Percentiles rank a stretch among this genome's conserved stretches.
These are phyloP conservation scores for Mythimna pallens DNA, from an alignment of 2,888 invertebrate genomes.

Conservation along the genomic window DNA sequence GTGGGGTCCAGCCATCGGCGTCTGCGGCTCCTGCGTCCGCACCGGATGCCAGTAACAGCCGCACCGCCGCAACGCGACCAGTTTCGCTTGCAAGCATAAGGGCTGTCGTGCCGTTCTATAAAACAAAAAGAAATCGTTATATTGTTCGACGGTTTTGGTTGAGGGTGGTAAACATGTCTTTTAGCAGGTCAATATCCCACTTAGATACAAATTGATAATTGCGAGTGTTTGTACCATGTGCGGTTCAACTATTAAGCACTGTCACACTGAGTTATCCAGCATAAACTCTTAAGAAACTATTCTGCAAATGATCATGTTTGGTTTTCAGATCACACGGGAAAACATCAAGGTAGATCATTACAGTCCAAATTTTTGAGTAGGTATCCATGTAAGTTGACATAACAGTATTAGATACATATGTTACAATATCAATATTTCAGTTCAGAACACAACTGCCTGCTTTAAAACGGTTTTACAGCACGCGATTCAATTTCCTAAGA, in stretches of 20 bases:
- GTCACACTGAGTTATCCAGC: not conserved
- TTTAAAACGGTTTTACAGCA: not conserved
- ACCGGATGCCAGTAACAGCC: slow-evolving; percentile 96
- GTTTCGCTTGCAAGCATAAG: slow-evolving; percentile 97
- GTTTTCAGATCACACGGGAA: not conserved
- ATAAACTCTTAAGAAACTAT: not conserved
- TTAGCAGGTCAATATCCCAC: not conserved
- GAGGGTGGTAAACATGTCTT: not conserved
- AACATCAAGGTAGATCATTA: not conserved
- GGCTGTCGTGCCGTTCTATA: slow-evolving; percentile 97
- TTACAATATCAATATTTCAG: slow-evolving; percentile 7
- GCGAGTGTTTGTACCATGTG: not conserved
- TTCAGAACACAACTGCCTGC: not conserved
- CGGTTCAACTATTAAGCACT: not conserved
- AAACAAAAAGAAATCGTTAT: not conserved
- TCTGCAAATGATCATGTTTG: not conserved
- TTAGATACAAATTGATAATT: too few species aligned
- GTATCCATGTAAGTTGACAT: not conserved
- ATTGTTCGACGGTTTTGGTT: not conserved
- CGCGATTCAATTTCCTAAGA: not conserved
- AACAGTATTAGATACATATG: not conserved
- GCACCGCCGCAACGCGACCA: slow-evolving; percentile 95
- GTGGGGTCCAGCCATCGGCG: slow-evolving; percentile 97
- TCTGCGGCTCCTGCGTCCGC: slow-evolving; percentile 98
- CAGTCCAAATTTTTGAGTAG: not conserved